Percentiles rank a stretch among this genome's conserved stretches.
phyloP scores from a whole-genome alignment of 2,797 vertebrate species.

The Percopsis omiscomaycus region DNA sequence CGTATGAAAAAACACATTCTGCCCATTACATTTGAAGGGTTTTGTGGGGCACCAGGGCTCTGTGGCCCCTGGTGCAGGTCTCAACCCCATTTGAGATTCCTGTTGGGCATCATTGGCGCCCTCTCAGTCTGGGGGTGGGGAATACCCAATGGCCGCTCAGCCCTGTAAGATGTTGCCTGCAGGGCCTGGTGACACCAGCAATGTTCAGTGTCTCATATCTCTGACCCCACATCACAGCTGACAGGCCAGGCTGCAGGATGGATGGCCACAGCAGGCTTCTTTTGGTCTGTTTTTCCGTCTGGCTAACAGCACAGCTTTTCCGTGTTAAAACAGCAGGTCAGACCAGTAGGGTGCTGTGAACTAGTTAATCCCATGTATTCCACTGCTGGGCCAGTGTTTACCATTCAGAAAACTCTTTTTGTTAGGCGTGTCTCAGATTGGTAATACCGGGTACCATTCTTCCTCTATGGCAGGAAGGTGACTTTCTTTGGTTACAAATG shows the following conservation, averaged over 20 bases:
- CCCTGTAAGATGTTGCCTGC: constrained; percentile 52
- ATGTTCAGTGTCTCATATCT: constrained; percentile 42
- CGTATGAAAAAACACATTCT: too few species aligned
- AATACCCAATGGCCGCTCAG: constrained; percentile 52
- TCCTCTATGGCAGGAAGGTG: too few species aligned
- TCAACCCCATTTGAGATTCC: constrained; percentile 13
- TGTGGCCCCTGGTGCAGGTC: background rate
- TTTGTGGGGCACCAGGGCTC: background rate
- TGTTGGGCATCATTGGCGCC: constrained; percentile 10
- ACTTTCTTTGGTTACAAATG: too few species aligned
- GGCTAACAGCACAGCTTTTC: background rate
- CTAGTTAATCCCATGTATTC: background rate
- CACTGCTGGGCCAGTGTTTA: background rate
- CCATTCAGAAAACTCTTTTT: background rate
- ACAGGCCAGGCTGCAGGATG: constrained; percentile 42
- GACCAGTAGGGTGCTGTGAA: background rate
- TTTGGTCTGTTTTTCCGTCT: background rate
- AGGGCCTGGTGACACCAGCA: constrained; percentile 46
- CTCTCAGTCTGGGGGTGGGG: constrained; percentile 18
- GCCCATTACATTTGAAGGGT: too few species aligned
- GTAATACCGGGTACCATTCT: too few species aligned
- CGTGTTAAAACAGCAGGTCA: background rate
- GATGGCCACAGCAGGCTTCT: constrained; percentile 18
- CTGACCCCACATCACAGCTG: constrained; percentile 36
- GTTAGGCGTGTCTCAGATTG: too few species aligned